Conservation (phyloP, 35 echinoderm and acorn worm species). For the Lytechinus variegatus region DNA sequence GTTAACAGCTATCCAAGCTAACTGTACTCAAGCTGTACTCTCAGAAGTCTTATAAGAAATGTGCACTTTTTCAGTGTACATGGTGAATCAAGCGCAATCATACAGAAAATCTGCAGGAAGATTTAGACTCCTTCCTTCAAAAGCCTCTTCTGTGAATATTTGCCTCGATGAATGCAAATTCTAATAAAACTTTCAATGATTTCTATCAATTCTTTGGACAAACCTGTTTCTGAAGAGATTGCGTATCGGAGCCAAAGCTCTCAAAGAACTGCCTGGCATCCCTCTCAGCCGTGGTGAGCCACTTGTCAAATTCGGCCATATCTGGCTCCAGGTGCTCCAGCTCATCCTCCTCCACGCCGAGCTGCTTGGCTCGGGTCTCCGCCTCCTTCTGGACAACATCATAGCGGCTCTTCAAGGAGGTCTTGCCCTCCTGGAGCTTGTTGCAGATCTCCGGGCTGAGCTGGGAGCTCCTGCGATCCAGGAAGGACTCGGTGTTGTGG, state of each 20-base stretch:
- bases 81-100: too few species aligned
- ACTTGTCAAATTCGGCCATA: conserved; percentile 78
- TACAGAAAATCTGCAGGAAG: too few species aligned
- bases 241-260: conserved; percentile 63
- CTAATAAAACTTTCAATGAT: too few species aligned
- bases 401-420: conserved; percentile 72
- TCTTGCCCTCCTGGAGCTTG: conserved; percentile 83
- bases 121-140: too few species aligned
- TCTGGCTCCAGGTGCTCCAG: conserved; percentile 91
- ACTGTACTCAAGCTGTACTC: too few species aligned
- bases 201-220: background rate
- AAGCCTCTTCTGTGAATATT: too few species aligned
- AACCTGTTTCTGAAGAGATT: conserved; percentile 81
- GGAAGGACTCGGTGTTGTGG: conserved; percentile 85
- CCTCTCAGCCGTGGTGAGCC: conserved; percentile 76
- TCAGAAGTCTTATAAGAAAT: too few species aligned
- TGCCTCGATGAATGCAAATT: too few species aligned
- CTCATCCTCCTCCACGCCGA: conserved; percentile 73
- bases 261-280: conserved; percentile 73
- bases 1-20: too few species aligned
- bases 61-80: too few species aligned
- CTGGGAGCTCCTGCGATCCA: conserved; percentile 63
- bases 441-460: conserved; percentile 78
- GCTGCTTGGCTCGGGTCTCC: conserved; percentile 67
- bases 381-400: conserved; percentile 67